A percentile compares a stretch with the other conserved stretches of the same genome.
These are phyloP conservation scores for Trilocha varians DNA, from an alignment of 2,888 invertebrate species.

Conservation along the genomic window DNA sequence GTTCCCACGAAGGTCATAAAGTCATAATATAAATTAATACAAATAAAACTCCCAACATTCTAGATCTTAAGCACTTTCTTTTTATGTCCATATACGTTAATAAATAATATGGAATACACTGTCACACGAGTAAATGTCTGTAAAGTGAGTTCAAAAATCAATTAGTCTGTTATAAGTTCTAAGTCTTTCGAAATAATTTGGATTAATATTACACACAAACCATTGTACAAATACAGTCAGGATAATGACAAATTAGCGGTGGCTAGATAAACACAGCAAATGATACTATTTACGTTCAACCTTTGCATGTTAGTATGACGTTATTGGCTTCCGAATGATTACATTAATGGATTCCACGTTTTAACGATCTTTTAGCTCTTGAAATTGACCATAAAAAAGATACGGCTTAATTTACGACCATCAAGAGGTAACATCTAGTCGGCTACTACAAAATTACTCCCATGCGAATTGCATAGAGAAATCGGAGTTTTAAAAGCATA, in stretches of 20 bases:
- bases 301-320: conserved; percentile 56
- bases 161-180: no score
- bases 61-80: no score
- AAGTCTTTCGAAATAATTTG: no score
- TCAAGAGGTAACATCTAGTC: conserved; percentile 40
- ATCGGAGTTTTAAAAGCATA: neutral
- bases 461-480: conserved; percentile 32
- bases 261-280: conserved; percentile 17
- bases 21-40: no score
- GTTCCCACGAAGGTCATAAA: no score
- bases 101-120: no score
- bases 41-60: no score
- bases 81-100: no score
- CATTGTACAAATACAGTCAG: conserved; percentile 31
- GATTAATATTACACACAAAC: no score
- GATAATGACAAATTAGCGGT: conserved; percentile 24
- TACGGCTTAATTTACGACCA: conserved; percentile 56
- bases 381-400: conserved; percentile 62
- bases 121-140: no score
- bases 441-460: conserved; percentile 27
- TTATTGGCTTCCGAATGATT: conserved; percentile 60
- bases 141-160: no score
- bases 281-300: conserved; percentile 21
- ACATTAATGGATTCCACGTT: conserved; percentile 58
- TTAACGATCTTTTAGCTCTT: conserved; percentile 60